A percentile compares a stretch with the other conserved stretches of the same genome.
phyloP scores from a whole-genome alignment of 2,888 invertebrate species.

The Bugula neritina region DNA sequence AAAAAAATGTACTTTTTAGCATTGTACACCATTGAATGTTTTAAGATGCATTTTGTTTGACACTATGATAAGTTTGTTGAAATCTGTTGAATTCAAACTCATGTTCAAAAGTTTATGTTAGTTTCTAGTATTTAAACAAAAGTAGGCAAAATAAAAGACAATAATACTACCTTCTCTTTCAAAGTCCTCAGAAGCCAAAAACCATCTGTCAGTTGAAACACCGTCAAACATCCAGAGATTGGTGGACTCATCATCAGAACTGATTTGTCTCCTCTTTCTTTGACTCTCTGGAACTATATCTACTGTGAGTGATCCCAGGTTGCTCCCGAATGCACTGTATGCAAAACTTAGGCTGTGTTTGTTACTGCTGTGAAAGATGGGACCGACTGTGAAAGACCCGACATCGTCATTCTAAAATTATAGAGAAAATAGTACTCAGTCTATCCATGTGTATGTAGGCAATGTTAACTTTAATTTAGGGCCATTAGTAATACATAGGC shows the following conservation, averaged over 20 bases:
- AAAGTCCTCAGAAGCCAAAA: background rate
- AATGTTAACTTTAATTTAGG: no score
- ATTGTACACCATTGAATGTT: no score
- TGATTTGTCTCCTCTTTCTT: background rate
- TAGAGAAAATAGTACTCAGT: no score
- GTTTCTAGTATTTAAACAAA: no score
- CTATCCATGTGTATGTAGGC: no score
- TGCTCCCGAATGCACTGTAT: background rate
- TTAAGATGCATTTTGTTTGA: no score
- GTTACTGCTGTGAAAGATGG: background rate
- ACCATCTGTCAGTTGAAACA: background rate
- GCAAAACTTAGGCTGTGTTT: background rate
- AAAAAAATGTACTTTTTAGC: no score
- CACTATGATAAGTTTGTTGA: no score
- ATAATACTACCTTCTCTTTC: background rate
- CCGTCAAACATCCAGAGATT: background rate
- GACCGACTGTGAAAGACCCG: background rate
- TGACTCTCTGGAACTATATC: background rate
- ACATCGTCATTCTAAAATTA: background rate
- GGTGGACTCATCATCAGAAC: background rate
- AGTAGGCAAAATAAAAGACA: no score
- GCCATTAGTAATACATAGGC: no score
- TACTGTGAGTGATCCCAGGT: background rate
- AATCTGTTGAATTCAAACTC: no score
- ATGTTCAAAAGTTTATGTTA: no score